Evolutionary conservation across 2,888 invertebrate species (phyloP), one percentile per base, ranked within the genome.

Genomic region (Pheosia tremula): DNA sequence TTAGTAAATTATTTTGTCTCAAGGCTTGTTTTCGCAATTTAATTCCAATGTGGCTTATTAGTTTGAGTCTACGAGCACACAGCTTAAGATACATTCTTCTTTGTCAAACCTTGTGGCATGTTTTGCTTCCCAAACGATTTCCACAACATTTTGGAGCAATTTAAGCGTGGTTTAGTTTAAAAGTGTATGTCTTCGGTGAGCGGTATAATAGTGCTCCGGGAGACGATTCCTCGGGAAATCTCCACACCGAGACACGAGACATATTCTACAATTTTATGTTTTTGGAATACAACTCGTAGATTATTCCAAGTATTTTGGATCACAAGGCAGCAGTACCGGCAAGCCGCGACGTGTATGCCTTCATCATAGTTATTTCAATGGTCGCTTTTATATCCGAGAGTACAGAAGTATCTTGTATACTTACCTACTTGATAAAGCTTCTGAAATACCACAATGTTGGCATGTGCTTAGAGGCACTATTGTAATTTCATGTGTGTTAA

Each of bases 101-200:
- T 37, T 11, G 53, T 53, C 37, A 37, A 3, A 10, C 9, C 36
- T 11, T 53, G 10, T 10, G 55, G n/a, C 39, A 13, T 55, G 13
- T 55, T 55, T 55, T 55, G 36, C 65, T 61, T 59, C 71, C 62
- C 58, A 38, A 62, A 66, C 60, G 66, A 71, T 67, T 72, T 68
- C 69, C 64, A 71, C 67, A 72, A 78, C 74, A 77, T 82, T 81
- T 72, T 74, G 63, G 77, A 78, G 82, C 79, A 82, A 82, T 86
- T 85, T 85, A 83, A 80, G 79, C 75, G 78, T 80, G 83, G 84
- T 86, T 86, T 82, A 84, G 85, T 87, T 86, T 88, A 87, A 88
- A 86, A 87, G 86, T 85, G 79, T 80, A 79, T 81, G 83, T 83
- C 82, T 78, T 76, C 72, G 69, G 71, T 72, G 70, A 69, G 70